phyloP scores from a whole-genome alignment of 2,797 vertebrate genomes.

The Poecile montanus region DNA sequence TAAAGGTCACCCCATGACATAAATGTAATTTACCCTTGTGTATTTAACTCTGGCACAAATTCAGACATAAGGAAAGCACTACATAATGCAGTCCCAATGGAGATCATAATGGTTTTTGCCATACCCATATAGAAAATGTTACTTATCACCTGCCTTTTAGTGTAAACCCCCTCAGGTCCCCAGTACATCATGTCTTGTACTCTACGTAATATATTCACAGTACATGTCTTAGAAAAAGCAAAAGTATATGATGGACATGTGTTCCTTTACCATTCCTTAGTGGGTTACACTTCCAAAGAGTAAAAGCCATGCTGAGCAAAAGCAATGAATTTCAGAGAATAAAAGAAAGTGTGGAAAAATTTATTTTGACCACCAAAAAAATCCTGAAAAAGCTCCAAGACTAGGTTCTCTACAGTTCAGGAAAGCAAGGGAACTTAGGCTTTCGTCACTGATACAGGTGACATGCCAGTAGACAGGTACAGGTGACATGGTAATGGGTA shows the following conservation, averaged over 20 bases:
- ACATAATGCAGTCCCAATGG: conserved; percentile 36
- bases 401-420: neutral
- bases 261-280: neutral
- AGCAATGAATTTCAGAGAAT: neutral
- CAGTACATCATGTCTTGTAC: neutral
- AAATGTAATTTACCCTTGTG: conserved; percentile 43
- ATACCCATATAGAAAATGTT: conserved; percentile 25
- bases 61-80: conserved; percentile 54
- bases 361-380: neutral
- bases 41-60: conserved; percentile 38
- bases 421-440: neutral
- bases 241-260: neutral
- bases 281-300: neutral
- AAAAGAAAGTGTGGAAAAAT: neutral
- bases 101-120: conserved; percentile 26
- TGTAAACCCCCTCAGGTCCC: neutral
- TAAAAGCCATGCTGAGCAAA: neutral
- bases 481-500: neutral
- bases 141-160: neutral
- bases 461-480: neutral
- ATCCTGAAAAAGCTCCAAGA: neutral
- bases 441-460: neutral
- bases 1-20: no score
- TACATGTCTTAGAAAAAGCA: neutral
- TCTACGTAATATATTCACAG: neutral